Percentiles rank a stretch among this genome's conserved stretches.
phyloP scores from a whole-genome alignment of 2,113 vertebrate genomes.

The Cheilinus undulatus region DNA sequence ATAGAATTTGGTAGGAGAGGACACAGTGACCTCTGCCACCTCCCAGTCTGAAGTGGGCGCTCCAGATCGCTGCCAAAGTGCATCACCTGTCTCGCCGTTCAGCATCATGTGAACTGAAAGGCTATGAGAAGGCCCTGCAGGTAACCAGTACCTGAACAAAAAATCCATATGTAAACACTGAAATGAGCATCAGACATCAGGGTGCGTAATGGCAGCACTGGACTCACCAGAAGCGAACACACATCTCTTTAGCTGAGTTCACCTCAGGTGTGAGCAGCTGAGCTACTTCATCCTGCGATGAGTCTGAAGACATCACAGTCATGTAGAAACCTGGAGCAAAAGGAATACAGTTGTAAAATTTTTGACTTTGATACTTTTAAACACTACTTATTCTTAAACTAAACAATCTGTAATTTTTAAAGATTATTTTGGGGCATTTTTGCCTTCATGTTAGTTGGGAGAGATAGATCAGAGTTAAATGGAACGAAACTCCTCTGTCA shows the following conservation, averaged over 20 bases:
- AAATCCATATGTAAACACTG: background rate
- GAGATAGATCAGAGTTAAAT: no score
- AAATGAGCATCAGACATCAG: background rate
- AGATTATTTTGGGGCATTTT: no score
- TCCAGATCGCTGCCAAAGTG: constrained; percentile 74
- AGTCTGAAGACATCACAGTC: constrained; percentile 51
- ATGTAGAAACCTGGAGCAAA: constrained; percentile 83
- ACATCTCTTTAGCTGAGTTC: constrained; percentile 72
- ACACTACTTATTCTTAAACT: no score
- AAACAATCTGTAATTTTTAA: no score
- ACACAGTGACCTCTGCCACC: constrained; percentile 80
- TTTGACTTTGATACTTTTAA: no score
- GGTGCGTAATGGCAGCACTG: background rate
- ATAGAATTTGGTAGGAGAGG: constrained; percentile 69
- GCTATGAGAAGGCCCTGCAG: constrained; percentile 37
- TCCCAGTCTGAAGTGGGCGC: constrained; percentile 73
- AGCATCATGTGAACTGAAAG: constrained; percentile 69
- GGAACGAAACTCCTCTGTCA: no score
- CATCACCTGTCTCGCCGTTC: constrained; percentile 32
- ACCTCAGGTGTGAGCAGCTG: constrained; percentile 73
- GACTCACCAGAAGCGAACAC: constrained; percentile 81
- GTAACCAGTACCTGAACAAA: constrained; percentile 79
- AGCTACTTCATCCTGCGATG: constrained; percentile 35
- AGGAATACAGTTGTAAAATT: no score
- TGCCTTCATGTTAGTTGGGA: no score